Conservation (phyloP, 2,113 vertebrate genomes). For the Alethe diademata region DNA sequence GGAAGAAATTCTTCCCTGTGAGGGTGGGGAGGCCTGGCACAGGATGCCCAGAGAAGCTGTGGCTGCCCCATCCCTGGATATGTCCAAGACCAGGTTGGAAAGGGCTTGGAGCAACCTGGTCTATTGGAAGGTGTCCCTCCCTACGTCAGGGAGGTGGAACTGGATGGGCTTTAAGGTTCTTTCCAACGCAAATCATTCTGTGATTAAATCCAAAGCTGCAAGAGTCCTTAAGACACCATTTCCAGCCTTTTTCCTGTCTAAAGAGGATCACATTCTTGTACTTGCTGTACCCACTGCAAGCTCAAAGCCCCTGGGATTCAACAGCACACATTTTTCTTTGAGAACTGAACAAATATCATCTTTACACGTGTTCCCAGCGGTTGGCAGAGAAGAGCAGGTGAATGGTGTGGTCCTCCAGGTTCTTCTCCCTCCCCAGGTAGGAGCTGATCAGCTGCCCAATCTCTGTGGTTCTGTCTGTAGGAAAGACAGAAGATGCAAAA, state of each 20-base stretch:
- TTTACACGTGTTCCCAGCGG: slow-evolving; percentile 94
- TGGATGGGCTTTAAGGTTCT: accelerated
- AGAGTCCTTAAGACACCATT: not conserved
- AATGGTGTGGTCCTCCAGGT: slow-evolving; percentile 90
- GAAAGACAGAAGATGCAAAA: not conserved
- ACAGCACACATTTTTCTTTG: accelerated
- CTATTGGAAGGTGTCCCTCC: accelerated
- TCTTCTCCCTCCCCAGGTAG: slow-evolving; percentile 86
- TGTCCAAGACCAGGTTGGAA: accelerated
- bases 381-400: slow-evolving; percentile 96
- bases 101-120: accelerated
- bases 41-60: not conserved
- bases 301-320: accelerated
- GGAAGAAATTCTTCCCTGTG: not conserved
- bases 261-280: not conserved
- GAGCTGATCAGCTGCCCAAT: slow-evolving; percentile 87
- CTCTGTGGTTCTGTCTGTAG: slow-evolving; percentile 86
- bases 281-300: not conserved
- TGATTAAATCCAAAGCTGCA: not conserved
- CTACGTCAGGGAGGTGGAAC: accelerated
- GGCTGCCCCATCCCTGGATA: not conserved
- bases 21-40: accelerated
- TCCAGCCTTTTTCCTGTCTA: not conserved
- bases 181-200: not conserved
- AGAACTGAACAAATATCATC: not conserved